phyloP scores from a whole-genome alignment of 1,140 invertebrate species.

The Drosophila lacertosa region DNA sequence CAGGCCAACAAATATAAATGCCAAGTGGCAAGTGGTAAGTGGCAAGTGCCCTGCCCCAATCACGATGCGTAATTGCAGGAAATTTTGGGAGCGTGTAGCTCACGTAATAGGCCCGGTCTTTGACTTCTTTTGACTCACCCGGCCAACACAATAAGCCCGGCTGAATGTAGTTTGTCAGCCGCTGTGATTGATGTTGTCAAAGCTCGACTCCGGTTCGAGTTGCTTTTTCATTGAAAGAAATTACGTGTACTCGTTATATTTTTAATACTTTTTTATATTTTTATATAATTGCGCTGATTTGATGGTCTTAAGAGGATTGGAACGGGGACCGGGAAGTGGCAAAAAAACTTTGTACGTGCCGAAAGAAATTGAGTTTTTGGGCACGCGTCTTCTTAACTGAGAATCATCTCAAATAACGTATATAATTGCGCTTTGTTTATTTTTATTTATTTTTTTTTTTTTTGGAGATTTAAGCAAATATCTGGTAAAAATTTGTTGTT shows the following conservation, averaged over 20 bases:
- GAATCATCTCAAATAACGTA: background rate
- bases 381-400: conserved; percentile 14
- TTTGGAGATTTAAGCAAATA: background rate
- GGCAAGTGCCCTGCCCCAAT: conserved; percentile 12
- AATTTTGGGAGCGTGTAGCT: conserved; percentile 64
- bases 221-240: conserved; percentile 34
- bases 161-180: conserved; percentile 49
- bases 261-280: background rate
- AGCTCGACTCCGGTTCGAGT: conserved; percentile 14
- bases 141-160: conserved; percentile 52
- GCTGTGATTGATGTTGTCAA: conserved; percentile 64
- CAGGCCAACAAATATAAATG: conserved; percentile 47
- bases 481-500: background rate
- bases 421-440: background rate
- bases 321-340: conserved; percentile 38
- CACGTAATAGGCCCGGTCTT: conserved; percentile 56
- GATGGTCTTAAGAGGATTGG: conserved; percentile 23
- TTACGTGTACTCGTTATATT: conserved; percentile 11
- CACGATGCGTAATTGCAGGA: conserved; percentile 36
- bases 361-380: background rate
- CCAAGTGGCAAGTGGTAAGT: conserved; percentile 17
- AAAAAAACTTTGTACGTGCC: conserved; percentile 10
- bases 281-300: conserved; percentile 28
- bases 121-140: conserved; percentile 63
- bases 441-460: too few relatives aligned